Evolutionary conservation across 2,113 vertebrate genomes (phyloP), one percentile per base, ranked within the genome.

Genomic region (Antigone vipio): DNA sequence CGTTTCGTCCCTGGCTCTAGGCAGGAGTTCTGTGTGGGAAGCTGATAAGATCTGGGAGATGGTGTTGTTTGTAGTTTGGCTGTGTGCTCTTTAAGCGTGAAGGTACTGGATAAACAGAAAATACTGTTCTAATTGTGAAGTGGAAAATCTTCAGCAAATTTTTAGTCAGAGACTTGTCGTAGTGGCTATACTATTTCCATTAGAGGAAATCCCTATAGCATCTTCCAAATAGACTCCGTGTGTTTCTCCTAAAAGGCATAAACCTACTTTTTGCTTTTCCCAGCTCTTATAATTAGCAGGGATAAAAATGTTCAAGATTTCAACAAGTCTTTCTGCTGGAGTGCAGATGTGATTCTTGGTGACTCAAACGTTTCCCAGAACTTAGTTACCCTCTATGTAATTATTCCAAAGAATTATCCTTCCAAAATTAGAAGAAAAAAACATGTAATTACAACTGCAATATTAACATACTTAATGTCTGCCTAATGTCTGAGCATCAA

Each of bases 391-490:
- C 89, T 77, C 89, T 78, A 0, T 82, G 44, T 95, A 92, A 96
- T 95, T 95, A 97, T 85, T 91, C 42, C 87, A 80, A 95, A 95
- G 50, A 97, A 85, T 95, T 91, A 95, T 75, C 67, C 50, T 85
- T 97, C 93, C 95, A 96, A 89, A 97, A 95, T 93, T 91, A 94
- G 96, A 95, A 95, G 92, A 27, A 95, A 96, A 97, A 96, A 95
- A 1, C 62, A 79, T 95, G 19, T 95, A 95, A 96, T 97, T 96
- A 95, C 58, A 92, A 93, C 87, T 95, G 81, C 78, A 67, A 23
- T 97, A 92, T 94, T 96, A 95, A 94, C 93, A 92, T 93, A 83
- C 62, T 96, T 97, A 91, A 96, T 89, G 93, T 92, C 92, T 96
- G 95, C 67, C 92, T 96, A 91, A 91, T 86, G 92, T 95, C 93